Evolutionary conservation across 2,113 vertebrate genomes (phyloP).

Genomic region (Panurus biarmicus): DNA sequence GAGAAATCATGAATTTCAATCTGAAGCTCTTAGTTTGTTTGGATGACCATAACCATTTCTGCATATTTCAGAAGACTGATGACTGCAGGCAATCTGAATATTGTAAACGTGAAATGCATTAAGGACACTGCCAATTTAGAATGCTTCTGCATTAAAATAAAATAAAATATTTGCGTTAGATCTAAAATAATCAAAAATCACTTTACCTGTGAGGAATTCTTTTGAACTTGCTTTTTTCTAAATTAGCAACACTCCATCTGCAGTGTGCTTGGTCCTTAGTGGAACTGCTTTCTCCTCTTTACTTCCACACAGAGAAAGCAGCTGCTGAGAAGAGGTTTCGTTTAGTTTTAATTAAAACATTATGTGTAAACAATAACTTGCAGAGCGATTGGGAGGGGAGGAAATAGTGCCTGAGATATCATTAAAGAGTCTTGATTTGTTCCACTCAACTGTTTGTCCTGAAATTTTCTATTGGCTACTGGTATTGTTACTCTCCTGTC

Average conservation of each 20-base stretch:
- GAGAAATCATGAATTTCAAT: not conserved
- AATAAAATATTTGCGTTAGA: not conserved
- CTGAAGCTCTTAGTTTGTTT: not conserved
- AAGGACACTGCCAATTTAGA: not conserved
- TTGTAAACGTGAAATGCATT: not conserved
- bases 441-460: not conserved
- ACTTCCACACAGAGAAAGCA: not conserved
- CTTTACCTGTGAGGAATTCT: not conserved
- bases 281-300: not conserved
- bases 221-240: not conserved
- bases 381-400: no score
- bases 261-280: not conserved
- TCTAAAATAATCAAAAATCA: not conserved
- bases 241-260: not conserved
- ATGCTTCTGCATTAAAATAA: not conserved
- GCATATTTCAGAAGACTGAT: not conserved
- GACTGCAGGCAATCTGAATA: not conserved
- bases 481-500: not conserved
- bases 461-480: not conserved
- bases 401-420: not conserved
- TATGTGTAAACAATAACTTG: not conserved
- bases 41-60: not conserved
- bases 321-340: not conserved
- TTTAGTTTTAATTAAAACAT: not conserved
- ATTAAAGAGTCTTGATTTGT: not conserved